A percentile compares a stretch with the other conserved stretches of the same genome.
Evolutionary conservation across 2,113 vertebrate genomes (phyloP).

Genomic region (Felis chaus): DNA sequence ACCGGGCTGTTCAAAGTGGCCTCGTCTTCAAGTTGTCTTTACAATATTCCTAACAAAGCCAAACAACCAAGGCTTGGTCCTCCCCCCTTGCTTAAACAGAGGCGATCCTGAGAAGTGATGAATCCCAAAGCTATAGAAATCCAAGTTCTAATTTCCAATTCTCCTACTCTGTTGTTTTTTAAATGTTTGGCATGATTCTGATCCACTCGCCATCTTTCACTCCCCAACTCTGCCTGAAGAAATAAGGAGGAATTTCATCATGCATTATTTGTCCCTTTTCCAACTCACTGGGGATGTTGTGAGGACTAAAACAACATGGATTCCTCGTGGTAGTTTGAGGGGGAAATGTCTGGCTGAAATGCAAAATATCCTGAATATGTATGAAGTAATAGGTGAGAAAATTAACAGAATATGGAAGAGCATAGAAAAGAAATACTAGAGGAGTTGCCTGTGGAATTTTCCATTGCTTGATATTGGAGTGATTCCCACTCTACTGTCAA

Average conservation of each 20-base stretch:
- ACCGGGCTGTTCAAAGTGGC: not conserved
- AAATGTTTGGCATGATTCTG: not conserved
- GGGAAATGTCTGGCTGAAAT: not conserved
- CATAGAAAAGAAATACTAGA: not conserved
- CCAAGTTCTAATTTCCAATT: not conserved
- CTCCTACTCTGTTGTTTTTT: not conserved
- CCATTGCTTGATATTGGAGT: slow-evolving; percentile 7
- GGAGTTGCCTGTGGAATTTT: slow-evolving; percentile 26
- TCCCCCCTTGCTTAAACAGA: not conserved
- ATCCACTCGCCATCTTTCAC: not conserved
- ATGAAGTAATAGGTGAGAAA: not conserved
- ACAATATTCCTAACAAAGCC: not conserved
- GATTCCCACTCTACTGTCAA: not conserved
- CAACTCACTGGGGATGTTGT: not conserved
- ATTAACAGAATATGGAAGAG: not conserved
- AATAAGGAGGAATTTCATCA: not conserved
- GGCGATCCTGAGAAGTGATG: not conserved
- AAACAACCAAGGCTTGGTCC: not conserved
- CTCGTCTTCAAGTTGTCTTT: not conserved
- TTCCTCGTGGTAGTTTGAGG: not conserved
- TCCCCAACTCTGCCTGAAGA: not conserved
- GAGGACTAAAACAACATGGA: not conserved
- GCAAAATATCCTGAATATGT: not conserved
- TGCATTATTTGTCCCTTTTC: not conserved
- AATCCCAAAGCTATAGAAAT: not conserved